phyloP scores from a whole-genome alignment of 2,888 invertebrate genomes.

The Azorinus chamasolen region DNA sequence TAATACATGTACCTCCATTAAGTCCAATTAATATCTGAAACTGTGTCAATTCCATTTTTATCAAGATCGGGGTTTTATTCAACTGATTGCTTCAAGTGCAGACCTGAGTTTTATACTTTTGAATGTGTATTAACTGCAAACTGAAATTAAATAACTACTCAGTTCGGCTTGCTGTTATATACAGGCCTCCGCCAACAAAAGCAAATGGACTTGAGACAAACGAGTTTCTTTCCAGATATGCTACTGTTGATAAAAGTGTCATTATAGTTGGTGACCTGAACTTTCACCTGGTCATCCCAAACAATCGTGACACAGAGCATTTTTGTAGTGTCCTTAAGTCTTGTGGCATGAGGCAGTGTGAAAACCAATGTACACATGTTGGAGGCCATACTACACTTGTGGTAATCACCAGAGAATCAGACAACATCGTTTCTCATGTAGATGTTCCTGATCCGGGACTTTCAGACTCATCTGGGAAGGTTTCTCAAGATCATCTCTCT shows the following conservation, averaged over 20 bases:
- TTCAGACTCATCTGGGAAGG: constrained; percentile 34
- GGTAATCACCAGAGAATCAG: constrained; percentile 40
- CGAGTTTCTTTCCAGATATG: constrained; percentile 21
- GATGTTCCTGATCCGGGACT: constrained; percentile 38
- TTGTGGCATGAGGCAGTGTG: constrained; percentile 42
- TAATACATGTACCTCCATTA: too few relatives aligned
- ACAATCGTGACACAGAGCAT: constrained; percentile 10
- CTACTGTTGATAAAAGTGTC: constrained; percentile 29
- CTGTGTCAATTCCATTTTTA: too few relatives aligned
- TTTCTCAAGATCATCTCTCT: constrained; percentile 43
- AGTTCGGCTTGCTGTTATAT: constrained; percentile 17
- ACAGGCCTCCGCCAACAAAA: constrained; percentile 33
- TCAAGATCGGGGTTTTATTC: too few relatives aligned
- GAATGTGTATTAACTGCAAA: constrained; percentile 40
- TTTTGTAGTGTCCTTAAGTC: constrained; percentile 18
- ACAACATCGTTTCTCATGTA: constrained; percentile 36
- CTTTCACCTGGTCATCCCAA: constrained; percentile 30
- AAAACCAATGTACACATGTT: constrained; percentile 36
- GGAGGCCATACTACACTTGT: constrained; percentile 32
- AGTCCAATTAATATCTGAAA: too few relatives aligned
- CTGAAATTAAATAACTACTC: constrained; percentile 16
- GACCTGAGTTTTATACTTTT: too few relatives aligned
- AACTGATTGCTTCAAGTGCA: too few relatives aligned
- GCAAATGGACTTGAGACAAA: constrained; percentile 28
- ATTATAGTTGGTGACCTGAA: constrained; percentile 40